Conservation (phyloP, 2,888 invertebrate genomes). For the Nephrocerus scutellatus region DNA sequence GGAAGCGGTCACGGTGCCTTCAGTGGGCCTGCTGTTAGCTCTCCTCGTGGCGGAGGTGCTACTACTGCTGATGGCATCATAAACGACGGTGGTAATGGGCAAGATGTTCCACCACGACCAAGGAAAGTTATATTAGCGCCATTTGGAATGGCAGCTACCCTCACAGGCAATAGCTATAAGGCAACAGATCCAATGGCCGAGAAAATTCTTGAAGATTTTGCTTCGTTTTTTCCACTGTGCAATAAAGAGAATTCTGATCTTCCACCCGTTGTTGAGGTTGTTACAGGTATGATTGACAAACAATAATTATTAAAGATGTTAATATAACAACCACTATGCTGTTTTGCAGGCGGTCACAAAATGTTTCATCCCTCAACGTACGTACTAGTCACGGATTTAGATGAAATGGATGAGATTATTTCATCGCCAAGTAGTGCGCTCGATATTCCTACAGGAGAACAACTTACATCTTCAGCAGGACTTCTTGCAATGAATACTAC, state of each 20-base stretch:
- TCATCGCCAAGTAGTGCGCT: slow-evolving; percentile 32
- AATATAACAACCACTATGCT: background rate
- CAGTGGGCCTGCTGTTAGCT: slow-evolving; percentile 13
- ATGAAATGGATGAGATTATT: slow-evolving; percentile 52
- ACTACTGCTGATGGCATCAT: slow-evolving; percentile 8
- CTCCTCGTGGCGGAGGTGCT: slow-evolving; percentile 1
- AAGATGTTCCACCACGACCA: slow-evolving; percentile 29
- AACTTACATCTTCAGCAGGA: no score
- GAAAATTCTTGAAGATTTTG: slow-evolving; percentile 87
- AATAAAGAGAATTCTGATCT: slow-evolving; percentile 50
- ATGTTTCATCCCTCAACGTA: slow-evolving; percentile 95
- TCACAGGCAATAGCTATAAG: slow-evolving; percentile 68
- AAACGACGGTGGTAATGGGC: slow-evolving; percentile 9
- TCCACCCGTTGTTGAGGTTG: slow-evolving; percentile 54
- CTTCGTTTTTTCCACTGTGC: slow-evolving; percentile 87
- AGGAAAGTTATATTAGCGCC: slow-evolving; percentile 86
- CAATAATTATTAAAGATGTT: background rate
- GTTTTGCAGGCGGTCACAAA: slow-evolving; percentile 71
- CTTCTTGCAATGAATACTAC: background rate
- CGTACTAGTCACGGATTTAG: slow-evolving; percentile 84
- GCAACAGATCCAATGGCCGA: slow-evolving; percentile 61
- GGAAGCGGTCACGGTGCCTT: slow-evolving; percentile 11
- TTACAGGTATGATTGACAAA: slow-evolving; percentile 37
- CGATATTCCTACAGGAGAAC: slow-evolving; percentile 11
- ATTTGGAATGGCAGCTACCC: slow-evolving; percentile 84